Percentiles rank a stretch among this genome's conserved stretches.
These are phyloP conservation scores for Siniperca knerii DNA, from an alignment of 2,113 vertebrate species.

Conservation along the genomic window DNA sequence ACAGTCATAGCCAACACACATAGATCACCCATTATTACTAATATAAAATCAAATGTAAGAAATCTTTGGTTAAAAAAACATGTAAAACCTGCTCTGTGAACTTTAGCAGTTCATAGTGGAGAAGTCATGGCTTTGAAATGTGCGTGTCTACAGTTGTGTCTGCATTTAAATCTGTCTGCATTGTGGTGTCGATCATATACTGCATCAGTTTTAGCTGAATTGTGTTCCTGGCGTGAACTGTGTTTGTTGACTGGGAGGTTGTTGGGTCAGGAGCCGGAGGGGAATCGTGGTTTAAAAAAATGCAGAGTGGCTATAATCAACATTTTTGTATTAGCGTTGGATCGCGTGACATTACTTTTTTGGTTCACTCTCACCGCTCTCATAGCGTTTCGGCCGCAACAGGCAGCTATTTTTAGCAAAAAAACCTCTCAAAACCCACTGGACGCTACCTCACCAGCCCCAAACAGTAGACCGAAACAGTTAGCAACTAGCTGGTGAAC, in stretches of 20 bases:
- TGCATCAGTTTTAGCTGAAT: conserved; percentile 10
- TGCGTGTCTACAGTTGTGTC: conserved; percentile 15
- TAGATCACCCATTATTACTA: not conserved
- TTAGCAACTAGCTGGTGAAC: not conserved
- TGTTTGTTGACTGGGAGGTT: conserved; percentile 13
- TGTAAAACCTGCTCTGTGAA: conserved; percentile 10
- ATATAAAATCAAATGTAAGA: not conserved
- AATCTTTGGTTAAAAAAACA: not conserved
- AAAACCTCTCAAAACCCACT: not conserved
- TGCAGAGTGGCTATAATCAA: not conserved
- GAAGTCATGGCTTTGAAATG: conserved; percentile 27
- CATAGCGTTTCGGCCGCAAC: not conserved
- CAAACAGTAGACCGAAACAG: not conserved
- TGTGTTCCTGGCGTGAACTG: conserved; percentile 19
- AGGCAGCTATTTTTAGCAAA: not conserved
- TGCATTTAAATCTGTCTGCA: conserved; percentile 26
- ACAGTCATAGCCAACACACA: not conserved
- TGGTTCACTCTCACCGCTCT: not conserved
- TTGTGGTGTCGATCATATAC: conserved; percentile 25
- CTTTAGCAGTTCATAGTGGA: not conserved
- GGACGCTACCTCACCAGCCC: not conserved
- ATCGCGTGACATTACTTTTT: not conserved
- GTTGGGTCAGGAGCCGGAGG: not conserved
- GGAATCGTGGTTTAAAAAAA: not conserved
- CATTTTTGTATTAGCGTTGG: not conserved